These are phyloP conservation scores for Picus viridis DNA, from an alignment of 2,797 vertebrate genomes.

Conservation along the genomic window DNA sequence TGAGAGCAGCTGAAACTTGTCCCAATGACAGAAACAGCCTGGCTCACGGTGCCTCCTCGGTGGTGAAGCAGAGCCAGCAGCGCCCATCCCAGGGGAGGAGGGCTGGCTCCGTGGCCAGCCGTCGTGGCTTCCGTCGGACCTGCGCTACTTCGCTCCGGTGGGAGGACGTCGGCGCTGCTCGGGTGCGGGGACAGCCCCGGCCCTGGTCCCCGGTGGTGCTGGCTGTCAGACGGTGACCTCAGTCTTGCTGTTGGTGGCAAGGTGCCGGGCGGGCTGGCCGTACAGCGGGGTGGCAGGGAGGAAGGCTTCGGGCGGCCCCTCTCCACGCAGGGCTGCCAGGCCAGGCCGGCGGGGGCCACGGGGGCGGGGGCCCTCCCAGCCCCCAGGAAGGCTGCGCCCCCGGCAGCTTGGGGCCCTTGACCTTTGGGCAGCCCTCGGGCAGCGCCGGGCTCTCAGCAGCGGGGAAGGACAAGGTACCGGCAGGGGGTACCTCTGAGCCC, in stretches of 20 bases:
- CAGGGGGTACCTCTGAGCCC: constrained; percentile 77
- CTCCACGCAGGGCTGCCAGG: constrained; percentile 81
- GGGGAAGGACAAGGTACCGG: constrained; percentile 80
- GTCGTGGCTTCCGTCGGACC: rapidly evolving
- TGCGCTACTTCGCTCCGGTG: rapidly evolving
- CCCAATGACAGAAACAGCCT: rapidly evolving
- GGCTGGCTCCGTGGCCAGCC: rapidly evolving
- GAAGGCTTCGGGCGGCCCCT: constrained; percentile 89
- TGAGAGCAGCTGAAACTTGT: background rate
- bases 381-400: constrained; percentile 70
- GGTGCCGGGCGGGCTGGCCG: constrained; percentile 81
- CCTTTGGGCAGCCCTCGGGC: constrained; percentile 83
- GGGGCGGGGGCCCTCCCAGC: constrained; percentile 3
- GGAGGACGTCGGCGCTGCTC: rapidly evolving
- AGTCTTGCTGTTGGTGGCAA: constrained; percentile 95
- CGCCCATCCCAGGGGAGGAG: background rate
- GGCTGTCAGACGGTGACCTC: constrained; percentile 84
- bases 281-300: constrained; percentile 81
- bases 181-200: background rate
- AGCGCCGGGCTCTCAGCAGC: constrained; percentile 83
- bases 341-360: constrained; percentile 69
- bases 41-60: rapidly evolving
- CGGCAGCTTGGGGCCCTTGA: constrained; percentile 83
- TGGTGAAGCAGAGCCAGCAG: background rate
- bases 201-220: rapidly evolving